These are phyloP conservation scores for Papilio polyxenes DNA, from an alignment of 1,140 invertebrate species.

Conservation along the genomic window DNA sequence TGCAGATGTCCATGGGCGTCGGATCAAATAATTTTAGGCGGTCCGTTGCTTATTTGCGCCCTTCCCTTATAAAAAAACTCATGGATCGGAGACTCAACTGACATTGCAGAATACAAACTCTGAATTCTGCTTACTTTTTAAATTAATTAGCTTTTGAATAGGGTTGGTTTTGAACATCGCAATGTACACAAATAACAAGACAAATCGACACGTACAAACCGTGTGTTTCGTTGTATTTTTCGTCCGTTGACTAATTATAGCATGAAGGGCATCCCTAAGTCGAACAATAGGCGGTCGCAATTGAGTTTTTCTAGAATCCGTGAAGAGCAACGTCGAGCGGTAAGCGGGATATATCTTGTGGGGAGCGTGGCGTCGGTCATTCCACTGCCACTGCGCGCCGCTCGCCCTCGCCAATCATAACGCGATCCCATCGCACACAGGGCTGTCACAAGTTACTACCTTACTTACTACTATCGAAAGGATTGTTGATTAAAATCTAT, in stretches of 20 bases:
- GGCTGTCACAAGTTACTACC: not conserved
- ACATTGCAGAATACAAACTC: too few relatives aligned
- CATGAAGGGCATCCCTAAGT: constrained; percentile 26
- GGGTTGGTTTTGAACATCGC: not conserved
- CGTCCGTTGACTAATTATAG: not conserved
- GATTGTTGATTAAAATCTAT: not conserved
- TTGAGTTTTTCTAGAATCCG: constrained; percentile 57
- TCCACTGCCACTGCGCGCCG: constrained; percentile 29
- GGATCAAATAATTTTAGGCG: too few relatives aligned
- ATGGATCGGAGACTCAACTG: too few relatives aligned
- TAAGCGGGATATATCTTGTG: constrained; percentile 37
- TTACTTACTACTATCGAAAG: not conserved
- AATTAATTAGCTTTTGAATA: not conserved
- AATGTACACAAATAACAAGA: not conserved
- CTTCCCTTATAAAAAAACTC: too few relatives aligned
- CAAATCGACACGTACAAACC: not conserved
- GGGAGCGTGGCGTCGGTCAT: constrained; percentile 39
- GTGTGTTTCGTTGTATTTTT: not conserved
- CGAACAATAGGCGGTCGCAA: constrained; percentile 55
- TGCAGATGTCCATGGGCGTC: too few relatives aligned
- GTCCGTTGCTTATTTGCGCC: too few relatives aligned
- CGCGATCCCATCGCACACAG: constrained; percentile 17
- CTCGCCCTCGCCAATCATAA: constrained; percentile 40
- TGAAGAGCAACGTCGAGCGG: constrained; percentile 38
- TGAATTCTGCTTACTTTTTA: too few relatives aligned